A percentile compares a stretch with the other conserved stretches of the same genome.
Conservation (phyloP, 2,113 vertebrate species). For the Climacteris rufus region DNA sequence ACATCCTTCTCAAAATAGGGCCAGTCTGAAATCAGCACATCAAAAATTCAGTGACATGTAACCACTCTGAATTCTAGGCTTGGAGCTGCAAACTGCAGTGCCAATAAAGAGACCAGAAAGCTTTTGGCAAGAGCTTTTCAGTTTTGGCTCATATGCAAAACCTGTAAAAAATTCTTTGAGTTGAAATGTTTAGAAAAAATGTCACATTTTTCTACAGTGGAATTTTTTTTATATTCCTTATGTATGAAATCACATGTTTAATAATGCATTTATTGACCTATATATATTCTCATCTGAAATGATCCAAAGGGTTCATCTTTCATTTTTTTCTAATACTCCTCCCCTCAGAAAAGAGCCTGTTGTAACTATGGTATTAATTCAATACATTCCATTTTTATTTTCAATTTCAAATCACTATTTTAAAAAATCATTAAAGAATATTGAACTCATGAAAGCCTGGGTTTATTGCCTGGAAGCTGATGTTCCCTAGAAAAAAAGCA, state of each 20-base stretch:
- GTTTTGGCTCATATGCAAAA: background rate
- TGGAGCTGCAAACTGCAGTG: background rate
- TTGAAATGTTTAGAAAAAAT: background rate
- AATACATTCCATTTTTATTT: background rate
- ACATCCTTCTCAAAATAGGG: background rate
- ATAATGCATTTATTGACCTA: background rate
- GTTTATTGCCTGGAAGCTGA: background rate
- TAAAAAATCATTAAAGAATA: background rate
- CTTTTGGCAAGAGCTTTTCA: background rate
- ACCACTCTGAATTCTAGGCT: background rate
- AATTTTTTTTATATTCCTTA: background rate
- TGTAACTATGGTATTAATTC: background rate
- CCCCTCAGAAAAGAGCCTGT: background rate
- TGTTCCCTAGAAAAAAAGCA: background rate
- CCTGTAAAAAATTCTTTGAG: background rate
- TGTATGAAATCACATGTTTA: background rate
- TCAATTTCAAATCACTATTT: background rate
- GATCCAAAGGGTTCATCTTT: background rate
- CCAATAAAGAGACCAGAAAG: background rate
- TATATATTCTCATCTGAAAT: background rate
- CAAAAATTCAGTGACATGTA: background rate
- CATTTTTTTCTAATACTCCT: background rate
- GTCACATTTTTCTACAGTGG: background rate
- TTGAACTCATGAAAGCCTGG: background rate
- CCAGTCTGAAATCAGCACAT: background rate